Percentiles rank a stretch among this genome's conserved stretches.
Conservation (phyloP, 2,797 vertebrate species). For the Microchirus variegatus region DNA sequence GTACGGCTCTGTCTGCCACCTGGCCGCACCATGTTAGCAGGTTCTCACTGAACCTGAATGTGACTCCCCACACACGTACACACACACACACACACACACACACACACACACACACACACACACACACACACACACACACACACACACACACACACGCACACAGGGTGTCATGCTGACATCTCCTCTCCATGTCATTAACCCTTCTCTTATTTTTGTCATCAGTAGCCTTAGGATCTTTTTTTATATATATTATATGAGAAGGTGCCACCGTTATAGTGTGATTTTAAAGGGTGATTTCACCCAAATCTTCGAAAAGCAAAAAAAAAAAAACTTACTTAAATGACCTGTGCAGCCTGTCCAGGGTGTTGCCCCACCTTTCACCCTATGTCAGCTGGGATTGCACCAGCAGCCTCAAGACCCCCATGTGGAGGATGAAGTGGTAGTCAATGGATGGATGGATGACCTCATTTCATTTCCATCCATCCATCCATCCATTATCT, state of each 20-base stretch:
- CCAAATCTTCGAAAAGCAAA: background rate
- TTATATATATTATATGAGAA: background rate
- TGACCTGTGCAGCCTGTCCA: no score
- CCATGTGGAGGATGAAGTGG: no score
- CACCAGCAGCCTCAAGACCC: no score
- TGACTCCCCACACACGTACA: background rate
- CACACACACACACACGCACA: background rate
- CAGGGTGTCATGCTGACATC: conserved; percentile 1
- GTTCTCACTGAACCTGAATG: no score
- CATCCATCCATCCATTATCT: no score
- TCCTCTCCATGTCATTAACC: conserved; percentile 24
- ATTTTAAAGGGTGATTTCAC: conserved; percentile 1
- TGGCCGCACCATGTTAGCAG: conserved; percentile 7
- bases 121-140: conserved; percentile 7
- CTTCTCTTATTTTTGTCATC: background rate
- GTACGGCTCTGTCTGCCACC: conserved; percentile 54
- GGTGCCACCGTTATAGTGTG: background rate
- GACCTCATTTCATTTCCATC: no score
- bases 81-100: conserved; percentile 8
- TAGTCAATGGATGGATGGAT: no score
- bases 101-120: background rate
- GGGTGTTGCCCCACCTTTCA: no score
- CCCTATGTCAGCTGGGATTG: no score
- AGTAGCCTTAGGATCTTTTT: background rate
- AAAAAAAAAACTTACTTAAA: no score